Percentiles rank a stretch among this genome's conserved stretches.
phyloP scores from a whole-genome alignment of 2,797 vertebrate species.

The Myotis myotis region DNA sequence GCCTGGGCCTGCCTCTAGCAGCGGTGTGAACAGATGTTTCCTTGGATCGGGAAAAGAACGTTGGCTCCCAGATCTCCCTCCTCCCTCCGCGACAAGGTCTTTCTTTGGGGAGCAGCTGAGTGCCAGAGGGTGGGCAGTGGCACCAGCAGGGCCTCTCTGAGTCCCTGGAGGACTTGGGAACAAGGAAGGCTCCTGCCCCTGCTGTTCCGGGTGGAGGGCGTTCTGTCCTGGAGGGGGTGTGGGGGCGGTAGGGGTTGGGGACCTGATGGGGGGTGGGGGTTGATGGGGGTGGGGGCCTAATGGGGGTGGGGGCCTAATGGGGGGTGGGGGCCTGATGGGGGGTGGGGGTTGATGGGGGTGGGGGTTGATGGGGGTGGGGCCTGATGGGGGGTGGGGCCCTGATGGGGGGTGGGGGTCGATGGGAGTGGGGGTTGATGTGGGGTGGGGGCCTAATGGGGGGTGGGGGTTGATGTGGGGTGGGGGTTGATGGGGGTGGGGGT shows the following conservation, averaged over 20 bases:
- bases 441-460: no score
- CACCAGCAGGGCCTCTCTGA: background rate
- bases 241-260: no score
- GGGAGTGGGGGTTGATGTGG: no score
- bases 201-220: background rate
- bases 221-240: background rate
- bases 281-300: no score
- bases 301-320: no score
- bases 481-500: no score
- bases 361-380: no score
- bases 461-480: no score
- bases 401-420: background rate
- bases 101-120: constrained; percentile 56
- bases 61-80: constrained; percentile 50
- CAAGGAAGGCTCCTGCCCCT: background rate
- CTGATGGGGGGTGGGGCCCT: background rate
- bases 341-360: no score
- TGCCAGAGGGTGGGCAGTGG: background rate
- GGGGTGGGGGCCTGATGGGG: no score
- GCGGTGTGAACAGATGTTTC: constrained; percentile 50
- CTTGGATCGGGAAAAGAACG: background rate
- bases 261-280: no score
- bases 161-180: background rate
- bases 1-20: background rate
- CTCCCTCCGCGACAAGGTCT: constrained; percentile 54